Evolutionary conservation across 2,888 invertebrate species (phyloP).

Genomic region (Oscheius sp.): DNA sequence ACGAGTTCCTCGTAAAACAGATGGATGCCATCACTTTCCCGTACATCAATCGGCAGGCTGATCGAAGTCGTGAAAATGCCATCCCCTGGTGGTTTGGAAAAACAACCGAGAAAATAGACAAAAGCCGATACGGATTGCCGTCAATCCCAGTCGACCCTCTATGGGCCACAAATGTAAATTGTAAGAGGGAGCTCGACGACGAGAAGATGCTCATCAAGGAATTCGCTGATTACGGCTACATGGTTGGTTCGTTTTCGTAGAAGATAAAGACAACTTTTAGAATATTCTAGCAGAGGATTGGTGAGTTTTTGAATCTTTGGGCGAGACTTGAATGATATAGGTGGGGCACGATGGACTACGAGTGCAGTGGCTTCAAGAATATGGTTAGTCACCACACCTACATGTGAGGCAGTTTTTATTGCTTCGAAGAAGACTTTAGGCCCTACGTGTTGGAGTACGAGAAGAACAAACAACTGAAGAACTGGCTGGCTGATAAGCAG

Average conservation of each 20-base stretch:
- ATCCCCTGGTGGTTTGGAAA: slow-evolving; percentile 10
- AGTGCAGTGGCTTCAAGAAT: slow-evolving; percentile 5
- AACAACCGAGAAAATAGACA: neutral
- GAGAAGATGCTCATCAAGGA: neutral
- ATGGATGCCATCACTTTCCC: slow-evolving; percentile 14
- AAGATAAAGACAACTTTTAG: neutral
- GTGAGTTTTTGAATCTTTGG: too few species aligned
- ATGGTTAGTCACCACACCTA: slow-evolving; percentile 9
- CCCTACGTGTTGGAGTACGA: slow-evolving; percentile 5
- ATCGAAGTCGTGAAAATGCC: slow-evolving; percentile 2
- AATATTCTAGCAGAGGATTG: slow-evolving; percentile 6
- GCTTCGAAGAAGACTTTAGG: neutral
- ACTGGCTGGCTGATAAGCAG: neutral
- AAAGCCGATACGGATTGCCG: neutral
- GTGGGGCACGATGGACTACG: slow-evolving; percentile 11
- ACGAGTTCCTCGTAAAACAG: neutral
- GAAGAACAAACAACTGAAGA: neutral
- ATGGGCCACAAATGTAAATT: neutral
- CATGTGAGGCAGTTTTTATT: neutral
- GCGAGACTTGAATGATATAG: too few species aligned
- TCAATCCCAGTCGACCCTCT: neutral
- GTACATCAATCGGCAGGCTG: neutral
- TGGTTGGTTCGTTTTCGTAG: too few species aligned
- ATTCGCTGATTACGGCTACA: slow-evolving; percentile 1
- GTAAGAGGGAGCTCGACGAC: neutral